Percentiles rank a stretch among this genome's conserved stretches.
Conservation (phyloP, 2,888 invertebrate genomes). For the Neoitamus cyanurus region DNA sequence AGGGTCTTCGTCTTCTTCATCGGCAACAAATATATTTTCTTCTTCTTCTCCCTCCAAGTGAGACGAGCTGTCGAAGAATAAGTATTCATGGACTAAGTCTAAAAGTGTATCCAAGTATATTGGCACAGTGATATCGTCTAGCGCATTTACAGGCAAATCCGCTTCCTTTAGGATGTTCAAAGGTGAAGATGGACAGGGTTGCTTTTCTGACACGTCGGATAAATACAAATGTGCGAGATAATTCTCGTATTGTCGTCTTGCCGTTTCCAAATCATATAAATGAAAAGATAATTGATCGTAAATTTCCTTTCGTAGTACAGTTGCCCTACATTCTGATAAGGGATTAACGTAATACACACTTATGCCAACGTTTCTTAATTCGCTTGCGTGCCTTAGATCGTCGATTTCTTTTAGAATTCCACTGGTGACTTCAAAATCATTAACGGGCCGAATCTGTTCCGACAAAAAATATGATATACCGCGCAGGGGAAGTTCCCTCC, state of each 20-base stretch:
- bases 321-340: conserved; percentile 19
- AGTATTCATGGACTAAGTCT: not conserved
- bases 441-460: not conserved
- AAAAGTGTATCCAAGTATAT: conserved; percentile 45
- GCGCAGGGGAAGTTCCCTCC: not conserved
- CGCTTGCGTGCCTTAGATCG: not conserved
- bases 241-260: conserved; percentile 24
- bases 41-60: not conserved
- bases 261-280: conserved; percentile 40
- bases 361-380: not conserved
- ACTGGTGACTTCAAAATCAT: not conserved
- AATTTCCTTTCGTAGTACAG: not conserved
- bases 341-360: not conserved
- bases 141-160: conserved; percentile 4
- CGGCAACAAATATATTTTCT: not conserved
- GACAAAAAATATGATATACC: not conserved
- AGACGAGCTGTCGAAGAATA: not conserved
- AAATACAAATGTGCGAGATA: conserved; percentile 27
- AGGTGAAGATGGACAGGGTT: not conserved
- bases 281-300: conserved; percentile 42
- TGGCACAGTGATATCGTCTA: conserved; percentile 29
- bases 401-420: not conserved
- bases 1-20: not conserved
- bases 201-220: conserved; percentile 8
- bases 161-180: not conserved